Conservation (phyloP, 30 jellyfish, hydroid and myxozoan species). For the Cassiopea andromeda region DNA sequence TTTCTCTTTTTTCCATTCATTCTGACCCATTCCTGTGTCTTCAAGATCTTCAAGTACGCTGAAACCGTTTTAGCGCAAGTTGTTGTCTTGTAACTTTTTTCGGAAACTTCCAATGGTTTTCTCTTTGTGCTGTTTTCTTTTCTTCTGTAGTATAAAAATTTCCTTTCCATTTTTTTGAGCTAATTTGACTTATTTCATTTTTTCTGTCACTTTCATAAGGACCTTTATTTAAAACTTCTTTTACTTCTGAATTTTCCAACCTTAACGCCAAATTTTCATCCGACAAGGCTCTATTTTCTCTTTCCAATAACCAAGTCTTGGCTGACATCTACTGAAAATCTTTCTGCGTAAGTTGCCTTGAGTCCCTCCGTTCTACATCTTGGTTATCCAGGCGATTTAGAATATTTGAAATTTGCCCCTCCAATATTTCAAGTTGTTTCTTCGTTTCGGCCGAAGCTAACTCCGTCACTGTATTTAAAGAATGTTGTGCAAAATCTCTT, state of each 20-base stretch:
- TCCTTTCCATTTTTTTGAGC: constrained; percentile 17
- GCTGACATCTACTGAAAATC: constrained; percentile 26
- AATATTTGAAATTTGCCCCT: constrained; percentile 2
- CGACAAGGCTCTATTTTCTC: constrained; percentile 10
- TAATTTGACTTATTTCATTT: not conserved
- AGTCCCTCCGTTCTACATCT: constrained; percentile 13
- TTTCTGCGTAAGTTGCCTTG: constrained; percentile 5
- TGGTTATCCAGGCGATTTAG: constrained; percentile 18
- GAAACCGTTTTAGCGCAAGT: constrained; percentile 24
- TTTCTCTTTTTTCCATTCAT: constrained; percentile 6
- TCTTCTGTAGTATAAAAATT: constrained; percentile 7
- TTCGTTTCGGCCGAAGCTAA: constrained; percentile 3
- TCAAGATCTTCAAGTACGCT: constrained; percentile 36
- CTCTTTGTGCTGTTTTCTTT: constrained; percentile 1
- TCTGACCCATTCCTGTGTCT: constrained; percentile 8
- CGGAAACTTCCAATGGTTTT: constrained; percentile 17
- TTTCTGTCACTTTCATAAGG: constrained; percentile 5
- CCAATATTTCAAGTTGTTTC: not conserved
- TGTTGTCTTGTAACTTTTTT: not conserved
- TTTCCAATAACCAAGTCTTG: constrained; percentile 16
- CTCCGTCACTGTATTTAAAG: not conserved
- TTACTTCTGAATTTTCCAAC: constrained; percentile 11
- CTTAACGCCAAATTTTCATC: constrained; percentile 19
- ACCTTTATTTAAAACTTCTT: constrained; percentile 2
- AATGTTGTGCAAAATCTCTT: constrained; percentile 3